Percentiles rank a stretch among this genome's conserved stretches.
Conservation (phyloP, 2,113 vertebrate species). For the Dromaius novaehollandiae region DNA sequence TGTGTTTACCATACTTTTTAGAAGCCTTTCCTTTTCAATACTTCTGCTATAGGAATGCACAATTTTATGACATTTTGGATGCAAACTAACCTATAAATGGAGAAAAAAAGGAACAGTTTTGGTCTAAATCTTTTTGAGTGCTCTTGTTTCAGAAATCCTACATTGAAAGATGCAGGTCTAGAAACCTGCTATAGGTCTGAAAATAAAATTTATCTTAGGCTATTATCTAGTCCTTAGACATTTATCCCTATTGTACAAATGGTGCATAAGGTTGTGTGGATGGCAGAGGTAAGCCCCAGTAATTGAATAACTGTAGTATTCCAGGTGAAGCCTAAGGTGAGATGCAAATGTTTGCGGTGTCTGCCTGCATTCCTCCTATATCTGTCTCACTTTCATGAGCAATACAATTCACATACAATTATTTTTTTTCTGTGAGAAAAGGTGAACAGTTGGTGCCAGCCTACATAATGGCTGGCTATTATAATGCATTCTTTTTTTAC, state of each 20-base stretch:
- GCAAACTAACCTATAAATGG: not conserved
- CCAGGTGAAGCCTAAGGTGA: not conserved
- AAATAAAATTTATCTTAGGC: not conserved
- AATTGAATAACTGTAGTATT: not conserved
- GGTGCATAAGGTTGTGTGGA: not conserved
- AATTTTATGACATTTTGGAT: not conserved
- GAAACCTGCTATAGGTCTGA: not conserved
- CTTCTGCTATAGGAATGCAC: not conserved
- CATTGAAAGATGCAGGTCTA: not conserved
- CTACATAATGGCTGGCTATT: not conserved
- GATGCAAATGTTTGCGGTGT: not conserved
- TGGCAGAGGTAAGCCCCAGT: not conserved
- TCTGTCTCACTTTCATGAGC: not conserved
- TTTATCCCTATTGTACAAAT: not conserved
- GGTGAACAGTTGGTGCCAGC: not conserved
- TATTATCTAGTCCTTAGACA: not conserved
- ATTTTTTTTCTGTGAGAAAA: conserved; percentile 13
- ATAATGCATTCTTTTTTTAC: not conserved
- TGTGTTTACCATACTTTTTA: not conserved
- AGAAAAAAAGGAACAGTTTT: not conserved
- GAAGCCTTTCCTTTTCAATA: rapidly evolving
- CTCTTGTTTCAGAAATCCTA: not conserved
- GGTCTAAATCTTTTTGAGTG: not conserved
- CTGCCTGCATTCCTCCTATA: not conserved
- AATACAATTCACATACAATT: not conserved